Conservation (phyloP, 2,888 invertebrate genomes). For the Tachina grossa region DNA sequence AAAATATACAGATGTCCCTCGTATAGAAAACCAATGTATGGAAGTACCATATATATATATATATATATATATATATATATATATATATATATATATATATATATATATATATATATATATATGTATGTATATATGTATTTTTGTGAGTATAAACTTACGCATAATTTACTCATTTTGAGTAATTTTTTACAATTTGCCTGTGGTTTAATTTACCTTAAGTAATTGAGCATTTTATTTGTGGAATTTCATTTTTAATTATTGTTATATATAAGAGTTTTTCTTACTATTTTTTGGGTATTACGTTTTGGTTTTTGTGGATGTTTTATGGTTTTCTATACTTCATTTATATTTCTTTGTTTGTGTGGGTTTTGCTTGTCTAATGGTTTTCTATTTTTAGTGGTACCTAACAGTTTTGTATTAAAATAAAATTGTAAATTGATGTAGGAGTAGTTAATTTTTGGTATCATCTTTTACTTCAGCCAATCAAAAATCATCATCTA, state of each 20-base stretch:
- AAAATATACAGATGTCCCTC: not conserved
- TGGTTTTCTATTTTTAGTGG: slow-evolving; percentile 4
- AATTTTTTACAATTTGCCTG: slow-evolving; percentile 8
- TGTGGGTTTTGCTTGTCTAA: slow-evolving; percentile 12
- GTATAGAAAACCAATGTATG: not conserved
- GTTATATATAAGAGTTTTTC: slow-evolving; percentile 2
- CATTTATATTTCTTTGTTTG: slow-evolving; percentile 8
- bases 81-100: not conserved
- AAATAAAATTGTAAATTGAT: not conserved
- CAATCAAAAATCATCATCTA: slow-evolving; percentile 45
- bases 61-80: not conserved
- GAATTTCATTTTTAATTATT: slow-evolving; percentile 8
- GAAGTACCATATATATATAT: not conserved
- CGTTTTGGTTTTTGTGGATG: not conserved
- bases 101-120: no score
- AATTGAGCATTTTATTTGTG: not conserved
- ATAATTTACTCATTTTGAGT: slow-evolving; percentile 58
- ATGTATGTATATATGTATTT: not conserved
- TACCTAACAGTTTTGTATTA: not conserved
- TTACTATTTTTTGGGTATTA: not conserved
- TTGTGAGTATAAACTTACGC: slow-evolving; percentile 35
- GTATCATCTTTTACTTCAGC: slow-evolving; percentile 15
- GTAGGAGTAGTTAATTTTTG: slow-evolving; percentile 37
- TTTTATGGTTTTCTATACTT: slow-evolving; percentile 25
- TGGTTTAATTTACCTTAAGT: not conserved